These are phyloP conservation scores for Polypedilum vanderplanki DNA, from an alignment of 1,140 invertebrate species.

Conservation along the genomic window DNA sequence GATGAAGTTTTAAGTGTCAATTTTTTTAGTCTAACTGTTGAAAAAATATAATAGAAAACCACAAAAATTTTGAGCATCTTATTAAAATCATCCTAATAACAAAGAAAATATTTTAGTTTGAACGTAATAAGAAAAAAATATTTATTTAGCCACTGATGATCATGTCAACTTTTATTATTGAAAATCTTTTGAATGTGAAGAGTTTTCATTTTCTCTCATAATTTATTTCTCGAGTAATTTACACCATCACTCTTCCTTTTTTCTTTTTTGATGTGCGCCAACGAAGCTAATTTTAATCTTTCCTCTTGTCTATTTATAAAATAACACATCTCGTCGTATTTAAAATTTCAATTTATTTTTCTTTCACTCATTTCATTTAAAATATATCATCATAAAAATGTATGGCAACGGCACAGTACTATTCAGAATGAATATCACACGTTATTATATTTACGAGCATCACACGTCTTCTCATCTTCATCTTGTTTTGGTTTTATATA, in stretches of 20 bases:
- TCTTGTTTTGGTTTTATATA: background rate
- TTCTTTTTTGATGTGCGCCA: background rate
- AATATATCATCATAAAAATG: background rate
- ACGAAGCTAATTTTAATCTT: background rate
- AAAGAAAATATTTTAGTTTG: too few species aligned
- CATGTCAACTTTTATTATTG: constrained; percentile 24
- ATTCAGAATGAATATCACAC: too few species aligned
- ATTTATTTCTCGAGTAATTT: constrained; percentile 26
- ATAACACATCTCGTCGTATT: background rate
- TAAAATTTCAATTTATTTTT: too few species aligned
- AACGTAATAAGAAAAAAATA: too few species aligned
- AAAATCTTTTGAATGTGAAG: background rate
- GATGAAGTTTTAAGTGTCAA: too few species aligned
- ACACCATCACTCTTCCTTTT: constrained; percentile 23
- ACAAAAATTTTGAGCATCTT: too few species aligned
- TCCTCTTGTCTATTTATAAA: background rate
- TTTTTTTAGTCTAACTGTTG: too few species aligned
- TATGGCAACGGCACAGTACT: too few species aligned
- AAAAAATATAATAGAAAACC: too few species aligned
- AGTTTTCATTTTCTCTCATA: background rate
- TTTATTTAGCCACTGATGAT: background rate
- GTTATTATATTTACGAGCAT: background rate
- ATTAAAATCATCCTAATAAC: too few species aligned
- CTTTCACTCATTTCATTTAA: constrained; percentile 1
- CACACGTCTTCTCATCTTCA: background rate